phyloP scores from a whole-genome alignment of 2,888 invertebrate genomes.

The Seira sanloemensis region DNA sequence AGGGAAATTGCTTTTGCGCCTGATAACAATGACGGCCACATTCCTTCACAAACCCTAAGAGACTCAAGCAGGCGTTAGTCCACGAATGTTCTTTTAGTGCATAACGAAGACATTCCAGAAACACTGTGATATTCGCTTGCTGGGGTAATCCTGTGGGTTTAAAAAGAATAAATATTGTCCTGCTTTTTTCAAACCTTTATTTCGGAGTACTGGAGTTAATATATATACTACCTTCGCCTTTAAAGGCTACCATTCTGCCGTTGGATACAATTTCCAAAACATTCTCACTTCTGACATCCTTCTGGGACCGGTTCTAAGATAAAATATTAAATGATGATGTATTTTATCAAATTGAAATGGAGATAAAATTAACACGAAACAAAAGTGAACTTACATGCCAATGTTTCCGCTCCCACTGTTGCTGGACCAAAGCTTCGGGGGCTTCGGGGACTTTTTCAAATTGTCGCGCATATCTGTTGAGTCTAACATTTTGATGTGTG shows the following conservation, averaged over 20 bases:
- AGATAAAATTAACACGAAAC: too few species aligned
- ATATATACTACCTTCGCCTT: background rate
- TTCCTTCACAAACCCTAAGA: background rate
- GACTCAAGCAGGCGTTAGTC: constrained; percentile 14
- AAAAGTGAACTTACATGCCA: too few species aligned
- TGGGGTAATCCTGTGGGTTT: background rate
- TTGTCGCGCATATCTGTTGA: too few species aligned
- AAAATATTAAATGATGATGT: too few species aligned
- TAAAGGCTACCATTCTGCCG: background rate
- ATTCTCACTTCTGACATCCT: background rate
- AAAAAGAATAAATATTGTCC: too few species aligned
- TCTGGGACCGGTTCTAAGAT: background rate
- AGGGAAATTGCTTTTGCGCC: background rate
- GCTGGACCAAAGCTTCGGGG: too few species aligned
- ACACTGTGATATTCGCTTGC: background rate
- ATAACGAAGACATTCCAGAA: constrained; percentile 40
- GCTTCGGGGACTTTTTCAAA: too few species aligned
- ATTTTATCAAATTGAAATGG: too few species aligned
- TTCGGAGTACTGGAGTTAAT: too few species aligned
- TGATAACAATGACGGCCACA: background rate
- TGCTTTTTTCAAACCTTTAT: too few species aligned
- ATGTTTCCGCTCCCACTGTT: background rate
- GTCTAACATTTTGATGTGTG: too few species aligned
- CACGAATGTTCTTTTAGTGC: constrained; percentile 64
- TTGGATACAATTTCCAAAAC: background rate